phyloP scores from a whole-genome alignment of 1,140 invertebrate genomes.

The Neodiprion virginianus region DNA sequence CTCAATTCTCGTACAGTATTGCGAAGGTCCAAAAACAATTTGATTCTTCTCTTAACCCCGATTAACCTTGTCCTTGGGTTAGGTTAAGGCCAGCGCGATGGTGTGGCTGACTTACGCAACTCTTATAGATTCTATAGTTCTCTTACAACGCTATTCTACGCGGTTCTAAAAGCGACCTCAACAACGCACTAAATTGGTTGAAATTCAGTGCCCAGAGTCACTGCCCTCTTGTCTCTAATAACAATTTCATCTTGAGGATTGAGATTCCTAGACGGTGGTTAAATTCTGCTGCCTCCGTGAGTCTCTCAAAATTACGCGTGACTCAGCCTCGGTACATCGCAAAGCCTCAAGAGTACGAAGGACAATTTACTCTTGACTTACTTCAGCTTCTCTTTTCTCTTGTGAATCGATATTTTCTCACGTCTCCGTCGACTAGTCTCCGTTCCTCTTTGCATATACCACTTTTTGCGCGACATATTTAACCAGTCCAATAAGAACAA shows the following conservation, averaged over 20 bases:
- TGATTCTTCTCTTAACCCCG: slow-evolving; percentile 4
- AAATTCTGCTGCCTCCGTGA: too few relatives aligned
- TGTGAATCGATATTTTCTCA: too few relatives aligned
- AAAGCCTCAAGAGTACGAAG: too few relatives aligned
- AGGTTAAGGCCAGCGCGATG: not conserved
- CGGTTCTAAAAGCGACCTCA: not conserved
- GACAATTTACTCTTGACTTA: too few relatives aligned
- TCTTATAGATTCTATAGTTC: not conserved
- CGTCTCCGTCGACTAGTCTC: too few relatives aligned
- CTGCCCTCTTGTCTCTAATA: not conserved
- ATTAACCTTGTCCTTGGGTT: slow-evolving; percentile 5
- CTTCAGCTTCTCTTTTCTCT: too few relatives aligned
- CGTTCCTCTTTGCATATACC: too few relatives aligned
- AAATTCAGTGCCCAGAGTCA: slow-evolving; percentile 4
- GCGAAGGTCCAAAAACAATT: slow-evolving; percentile 1
- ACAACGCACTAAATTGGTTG: not conserved
- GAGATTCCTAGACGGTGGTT: not conserved
- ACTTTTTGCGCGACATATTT: too few relatives aligned
- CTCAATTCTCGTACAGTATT: not conserved
- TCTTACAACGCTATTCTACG: not conserved
- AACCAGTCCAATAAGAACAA: too few relatives aligned
- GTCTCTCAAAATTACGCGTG: too few relatives aligned
- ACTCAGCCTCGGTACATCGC: too few relatives aligned
- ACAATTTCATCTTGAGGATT: not conserved
- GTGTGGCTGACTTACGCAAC: not conserved